Evolutionary conservation across 2,113 vertebrate species (phyloP), one percentile per base, ranked within the genome.

Genomic region (Daboia siamensis): DNA sequence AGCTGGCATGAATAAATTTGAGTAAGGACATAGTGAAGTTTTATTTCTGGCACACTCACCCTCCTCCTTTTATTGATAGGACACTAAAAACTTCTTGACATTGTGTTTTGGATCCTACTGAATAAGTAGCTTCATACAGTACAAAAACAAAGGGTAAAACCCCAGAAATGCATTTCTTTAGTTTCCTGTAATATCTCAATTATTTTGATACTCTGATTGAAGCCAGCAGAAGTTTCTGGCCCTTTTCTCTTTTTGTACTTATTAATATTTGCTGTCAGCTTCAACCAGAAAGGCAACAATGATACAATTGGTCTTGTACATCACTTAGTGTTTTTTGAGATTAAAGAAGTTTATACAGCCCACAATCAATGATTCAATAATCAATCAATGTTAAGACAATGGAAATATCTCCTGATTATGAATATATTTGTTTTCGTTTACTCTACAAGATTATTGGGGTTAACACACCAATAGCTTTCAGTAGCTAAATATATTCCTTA

Each of bases 121-220:
- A 52, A 23, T 33, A 33, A n/a, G 8, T 8, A 51, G 48, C 5
- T 86, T 9, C n/a, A 52, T 95, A 90, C 52, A 92, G 20, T 21
- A 95, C 26, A 84, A 24, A 95, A 54, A 11, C 93, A 86, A 94
- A 93, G 93, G 87, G 90, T 93, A 91, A 21, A 20, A 93, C 87
- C 48, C 93, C 90, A 94, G 90, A 90, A 94, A 91, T 51, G 8
- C 48, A 91, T 93, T 15, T n/a, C 2, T 91, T 54, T 64, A 94
- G 88, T 61, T 64, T 39, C 55, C 48, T 84, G 92, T 92, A 1
- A 0, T 74, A 86, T 80, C 46, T 33, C 44, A 96, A 95, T 95
- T 87, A 89, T 84, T 84, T 93, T 94, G 88, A 88, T 90, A 96
- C 95, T 93, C 10, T 93, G 91, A 93, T 93, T 92, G 84, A 90